Evolutionary conservation across 2,797 vertebrate species (phyloP), one percentile per base, ranked within the genome.

Genomic region (Australoheros facetus): DNA sequence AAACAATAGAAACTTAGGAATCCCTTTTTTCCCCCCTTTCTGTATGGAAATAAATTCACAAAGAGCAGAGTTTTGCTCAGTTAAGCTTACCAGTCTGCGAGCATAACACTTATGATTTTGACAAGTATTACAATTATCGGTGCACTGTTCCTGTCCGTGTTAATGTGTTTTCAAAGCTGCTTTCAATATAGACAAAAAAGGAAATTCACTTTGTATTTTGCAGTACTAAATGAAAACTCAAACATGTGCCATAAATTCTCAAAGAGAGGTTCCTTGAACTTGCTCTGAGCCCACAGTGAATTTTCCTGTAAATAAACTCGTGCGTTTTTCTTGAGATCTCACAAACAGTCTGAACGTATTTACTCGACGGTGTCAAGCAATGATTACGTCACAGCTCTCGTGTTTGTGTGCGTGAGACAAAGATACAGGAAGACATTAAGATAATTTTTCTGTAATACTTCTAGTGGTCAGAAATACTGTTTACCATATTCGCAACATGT

Each of bases 1-100:
- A 93, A 93, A 93, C 88, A 92, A 91, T 82, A 88, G 82, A 91
- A 86, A 86, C 71, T 91, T 82, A 78, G 73, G 88, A 85, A 85
- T 80, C 53, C 56, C 39, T 73, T 78, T 86, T 74, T 51, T 30
- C 1, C 45, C 56, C 2, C 26, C 56, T 54, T 30, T 54, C 73
- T 69, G 75, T 76, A 82, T 84, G 71, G 48, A 56, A 23, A 23
- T 56, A 17, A 28, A 51, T 21, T 70, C 30, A 21, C 53, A 34
- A 34, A 48, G n/a, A 53, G 23, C 64, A n/a, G 42, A 69, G 64
- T 69, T 69, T 69, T 51, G 45, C 45, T 51, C 26, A 13, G 45
- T 30, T 51, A 69, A 69, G 26, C 64, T 69, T 30, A 51, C 64
- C 64, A 5, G 30, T 69, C 42, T 66, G 62, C 45, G 12, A 69